Evolutionary conservation across 2,888 invertebrate species (phyloP), one percentile per base, ranked within the genome.

Genomic region (Synergus itoensis): DNA sequence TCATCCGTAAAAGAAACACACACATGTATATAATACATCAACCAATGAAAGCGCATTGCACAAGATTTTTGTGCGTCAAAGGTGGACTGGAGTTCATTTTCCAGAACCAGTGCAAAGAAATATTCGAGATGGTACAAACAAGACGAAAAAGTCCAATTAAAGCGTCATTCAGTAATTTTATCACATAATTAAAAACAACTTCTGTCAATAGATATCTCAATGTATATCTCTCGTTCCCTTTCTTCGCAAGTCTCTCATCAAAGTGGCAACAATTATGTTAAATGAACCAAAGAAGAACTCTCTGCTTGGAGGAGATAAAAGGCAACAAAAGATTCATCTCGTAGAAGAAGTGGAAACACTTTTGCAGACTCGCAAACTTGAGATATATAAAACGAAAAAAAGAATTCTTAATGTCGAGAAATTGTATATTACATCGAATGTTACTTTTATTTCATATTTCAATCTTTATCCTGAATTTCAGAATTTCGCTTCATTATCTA

Each of bases 271-370:
- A 65, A 65, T 28, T 62, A 64, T 41, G 57, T 45, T 62, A 64
- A 65, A 65, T 43, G 75, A 65, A 45, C 65, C 18, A 65, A 65
- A 18, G 65, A 65, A 45, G 28, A 28, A 28, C 28, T 28, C 28
- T 28, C 57, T 48, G 21, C 76, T 64, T 73, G 64, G 40, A 73
- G 28, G 67, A 77, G 73, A 77, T 75, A 77, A 76, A 57, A 76
- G n/a, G 65, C 57, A 67, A n/a, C 40, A 76, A 65, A 67, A 76
- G 53, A 65, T 65, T 40, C 64, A 65, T 41, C 40, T 65, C 11
- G 40, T 18, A 40, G 64, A 41, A 65, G 36, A 65, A 40, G n/a
- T 41, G 41, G n/a, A 65, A 65, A 65, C 41, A 36, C n/a, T 65
- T 40, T 16, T 40, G 9, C n/a, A 60, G 12, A 18, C 60, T 60